Evolutionary conservation across 30 jellyfish, hydroid and myxozoan genomes (phyloP).

Genomic region (Haliclystus octoradiatus): DNA sequence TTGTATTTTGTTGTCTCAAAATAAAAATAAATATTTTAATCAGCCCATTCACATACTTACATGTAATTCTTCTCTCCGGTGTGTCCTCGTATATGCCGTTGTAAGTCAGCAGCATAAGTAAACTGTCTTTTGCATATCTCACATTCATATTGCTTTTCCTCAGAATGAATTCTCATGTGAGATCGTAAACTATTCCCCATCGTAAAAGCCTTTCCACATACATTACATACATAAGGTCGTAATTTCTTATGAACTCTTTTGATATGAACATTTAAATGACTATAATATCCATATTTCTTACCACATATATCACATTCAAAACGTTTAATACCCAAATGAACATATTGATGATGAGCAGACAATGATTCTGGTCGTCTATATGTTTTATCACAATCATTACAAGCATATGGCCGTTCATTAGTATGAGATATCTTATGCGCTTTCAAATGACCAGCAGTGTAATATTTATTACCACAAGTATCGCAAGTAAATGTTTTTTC

Average conservation of each 20-base stretch:
- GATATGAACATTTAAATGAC: slow-evolving; percentile 19
- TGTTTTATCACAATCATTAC: slow-evolving; percentile 6
- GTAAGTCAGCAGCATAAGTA: slow-evolving; percentile 8
- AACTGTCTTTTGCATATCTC: slow-evolving; percentile 1
- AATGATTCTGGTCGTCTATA: slow-evolving; percentile 7
- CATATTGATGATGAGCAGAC: slow-evolving; percentile 16
- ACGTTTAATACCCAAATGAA: slow-evolving; percentile 14
- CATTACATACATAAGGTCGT: slow-evolving; percentile 5
- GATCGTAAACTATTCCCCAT: slow-evolving; percentile 7
- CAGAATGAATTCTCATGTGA: slow-evolving; percentile 5
- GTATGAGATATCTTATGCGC: slow-evolving; percentile 13
- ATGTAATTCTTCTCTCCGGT: slow-evolving; percentile 10
- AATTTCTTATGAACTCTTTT: slow-evolving; percentile 9
- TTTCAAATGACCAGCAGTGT: slow-evolving; percentile 9
- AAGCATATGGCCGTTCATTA: slow-evolving; percentile 12
- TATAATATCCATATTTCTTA: slow-evolving; percentile 16
- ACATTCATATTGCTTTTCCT: slow-evolving; percentile 11
- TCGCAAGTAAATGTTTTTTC: slow-evolving; percentile 8
- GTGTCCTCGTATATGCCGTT: slow-evolving; percentile 10
- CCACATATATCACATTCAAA: slow-evolving; percentile 14
- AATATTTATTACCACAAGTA: slow-evolving; percentile 2
- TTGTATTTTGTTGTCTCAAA: no score
- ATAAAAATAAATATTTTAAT: no score
- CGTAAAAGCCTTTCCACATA: slow-evolving; percentile 11
- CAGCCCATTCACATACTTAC: no score